Conservation (phyloP, 2,797 vertebrate genomes). For the Gephyroberyx darwinii region DNA sequence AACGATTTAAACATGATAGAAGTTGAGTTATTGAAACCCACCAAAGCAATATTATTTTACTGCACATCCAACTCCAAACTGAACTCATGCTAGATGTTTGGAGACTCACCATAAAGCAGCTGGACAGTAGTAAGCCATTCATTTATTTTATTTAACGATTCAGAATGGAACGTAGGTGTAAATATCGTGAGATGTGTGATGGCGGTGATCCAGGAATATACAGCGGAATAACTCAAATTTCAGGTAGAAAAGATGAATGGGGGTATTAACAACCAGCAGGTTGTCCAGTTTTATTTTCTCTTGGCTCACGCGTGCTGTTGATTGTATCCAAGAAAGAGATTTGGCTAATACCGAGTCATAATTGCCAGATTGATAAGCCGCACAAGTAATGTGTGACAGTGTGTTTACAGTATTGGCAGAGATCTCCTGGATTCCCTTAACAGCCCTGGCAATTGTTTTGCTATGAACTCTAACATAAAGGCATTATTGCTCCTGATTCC, state of each 20-base stretch:
- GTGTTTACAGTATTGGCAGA: conserved; percentile 14
- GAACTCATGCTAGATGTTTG: background rate
- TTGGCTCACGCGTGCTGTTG: conserved; percentile 1
- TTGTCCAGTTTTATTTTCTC: conserved; percentile 13
- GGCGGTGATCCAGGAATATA: background rate
- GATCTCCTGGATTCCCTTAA: background rate
- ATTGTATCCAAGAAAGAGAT: conserved; percentile 13
- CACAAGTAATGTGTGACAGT: conserved; percentile 9
- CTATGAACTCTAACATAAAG: conserved; percentile 5
- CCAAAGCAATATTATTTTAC: background rate
- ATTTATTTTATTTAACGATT: conserved; percentile 12
- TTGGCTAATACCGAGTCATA: conserved; percentile 4
- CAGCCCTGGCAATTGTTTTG: background rate
- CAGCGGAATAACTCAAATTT: conserved; percentile 1
- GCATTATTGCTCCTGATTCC: conserved; percentile 8
- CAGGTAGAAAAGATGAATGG: background rate
- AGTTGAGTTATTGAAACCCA: background rate
- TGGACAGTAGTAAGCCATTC: conserved; percentile 6
- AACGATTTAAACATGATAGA: background rate
- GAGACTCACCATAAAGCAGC: background rate
- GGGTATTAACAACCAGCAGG: conserved; percentile 8
- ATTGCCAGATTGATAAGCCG: conserved; percentile 1
- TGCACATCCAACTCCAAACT: background rate
- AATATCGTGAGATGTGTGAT: background rate
- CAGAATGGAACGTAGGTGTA: conserved; percentile 3